Conservation (phyloP, 2,113 vertebrate genomes). For the Myrmophylax atrothorax region DNA sequence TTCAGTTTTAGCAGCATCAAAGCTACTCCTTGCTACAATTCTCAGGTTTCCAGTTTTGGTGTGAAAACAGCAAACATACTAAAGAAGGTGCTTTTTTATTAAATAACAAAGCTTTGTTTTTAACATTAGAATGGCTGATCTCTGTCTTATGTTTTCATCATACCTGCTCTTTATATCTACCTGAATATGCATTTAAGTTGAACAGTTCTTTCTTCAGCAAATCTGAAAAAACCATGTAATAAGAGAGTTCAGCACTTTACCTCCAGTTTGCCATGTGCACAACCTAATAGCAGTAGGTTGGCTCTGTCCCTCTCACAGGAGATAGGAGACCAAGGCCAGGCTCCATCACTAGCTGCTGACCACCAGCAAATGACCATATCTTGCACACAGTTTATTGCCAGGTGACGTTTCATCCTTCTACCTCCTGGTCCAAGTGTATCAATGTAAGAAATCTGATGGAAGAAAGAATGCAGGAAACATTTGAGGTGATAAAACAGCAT, state of each 20-base stretch:
- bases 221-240: neutral
- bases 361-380: conserved; percentile 92
- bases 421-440: conserved; percentile 78
- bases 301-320: conserved; percentile 80
- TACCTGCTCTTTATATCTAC: neutral
- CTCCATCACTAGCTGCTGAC: conserved; percentile 78
- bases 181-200: neutral
- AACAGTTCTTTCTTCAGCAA: neutral
- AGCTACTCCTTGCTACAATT: neutral
- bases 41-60: neutral
- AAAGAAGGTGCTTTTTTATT: neutral
- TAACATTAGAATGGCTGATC: neutral
- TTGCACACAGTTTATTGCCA: conserved; percentile 82
- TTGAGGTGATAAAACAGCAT: conserved; percentile 28
- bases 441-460: conserved; percentile 81
- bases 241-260: conserved; percentile 74
- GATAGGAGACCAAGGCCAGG: conserved; percentile 87
- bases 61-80: neutral
- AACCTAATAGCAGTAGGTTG: conserved; percentile 87
- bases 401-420: conserved; percentile 73
- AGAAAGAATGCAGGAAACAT: neutral
- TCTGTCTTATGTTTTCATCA: neutral
- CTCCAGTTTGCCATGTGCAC: conserved; percentile 82
- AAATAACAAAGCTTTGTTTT: neutral
- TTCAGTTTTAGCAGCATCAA: neutral